Conservation (phyloP, 2,113 vertebrate species). For the Grammomys surdaster region DNA sequence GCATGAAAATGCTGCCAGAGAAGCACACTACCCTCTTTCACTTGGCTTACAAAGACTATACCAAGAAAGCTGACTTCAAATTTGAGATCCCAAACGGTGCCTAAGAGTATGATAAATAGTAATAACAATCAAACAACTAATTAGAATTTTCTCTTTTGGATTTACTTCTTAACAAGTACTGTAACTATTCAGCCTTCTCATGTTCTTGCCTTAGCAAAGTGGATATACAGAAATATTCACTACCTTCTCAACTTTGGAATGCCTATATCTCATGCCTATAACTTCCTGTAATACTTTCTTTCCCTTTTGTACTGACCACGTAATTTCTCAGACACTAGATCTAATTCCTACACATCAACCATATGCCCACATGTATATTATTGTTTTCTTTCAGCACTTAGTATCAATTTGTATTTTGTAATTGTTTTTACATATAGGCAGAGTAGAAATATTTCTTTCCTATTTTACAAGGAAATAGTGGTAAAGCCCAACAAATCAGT, state of each 20-base stretch:
- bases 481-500: conserved; percentile 36
- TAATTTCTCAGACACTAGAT: background rate
- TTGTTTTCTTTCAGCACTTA: background rate
- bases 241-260: conserved; percentile 41
- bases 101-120: background rate
- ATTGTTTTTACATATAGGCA: background rate
- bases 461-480: conserved; percentile 29
- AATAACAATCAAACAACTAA: background rate
- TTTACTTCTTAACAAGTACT: background rate
- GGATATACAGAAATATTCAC: background rate
- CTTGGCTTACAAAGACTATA: conserved; percentile 27
- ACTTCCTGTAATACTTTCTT: background rate
- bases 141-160: background rate
- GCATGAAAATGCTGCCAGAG: conserved; percentile 9
- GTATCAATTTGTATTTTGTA: background rate
- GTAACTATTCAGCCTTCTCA: conserved; percentile 10
- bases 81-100: conserved; percentile 21
- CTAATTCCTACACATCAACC: background rate
- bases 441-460: background rate
- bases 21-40: background rate
- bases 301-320: background rate
- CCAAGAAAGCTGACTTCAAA: conserved; percentile 4
- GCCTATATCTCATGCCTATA: background rate
- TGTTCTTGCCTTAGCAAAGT: background rate
- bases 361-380: background rate